Evolutionary conservation across 2,888 invertebrate genomes (phyloP), one percentile per base, ranked within the genome.

Genomic region (Himalopsyche anomala): DNA sequence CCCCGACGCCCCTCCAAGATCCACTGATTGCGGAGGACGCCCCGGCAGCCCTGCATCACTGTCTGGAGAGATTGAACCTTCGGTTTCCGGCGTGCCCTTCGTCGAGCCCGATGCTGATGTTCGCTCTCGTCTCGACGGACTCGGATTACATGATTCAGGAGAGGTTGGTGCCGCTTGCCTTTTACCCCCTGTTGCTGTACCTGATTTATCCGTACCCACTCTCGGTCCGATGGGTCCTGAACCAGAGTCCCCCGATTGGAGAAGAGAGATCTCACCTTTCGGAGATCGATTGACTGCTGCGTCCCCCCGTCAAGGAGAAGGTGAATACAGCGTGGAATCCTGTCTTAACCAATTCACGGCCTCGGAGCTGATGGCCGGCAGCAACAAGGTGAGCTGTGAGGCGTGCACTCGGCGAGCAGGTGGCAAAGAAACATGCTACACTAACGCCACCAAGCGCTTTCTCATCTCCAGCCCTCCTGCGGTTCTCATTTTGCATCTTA

Each of bases 271-370:
- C 89, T 84, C 91, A 69, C 91, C 91, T 5, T 91, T 91, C 89
- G 90, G 91, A 79, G 87, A 87, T 56, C 91, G 92, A 1, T 91
- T 91, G 89, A 93, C 93, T 74, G 94, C 94, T 1, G 92, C 95
- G 5, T 94, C 95, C 2, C 94, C 95, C 0, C 94, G 96, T 28
- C 96, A 96, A 90, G 95, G 95, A 89, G 96, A 96, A 85, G 96
- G 96, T 74, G 97, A 97, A 89, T 96, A 96, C 91, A 96, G 97
- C 38, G 95, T 99, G 83, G 96, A 96, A 89, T 97, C 98, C 0
- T 99, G 98, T 91, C 94, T 99, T 84, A 96, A 97, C 90, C 97
- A 98, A 91, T 99, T 99, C 92, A 99, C 98, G 0, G 96, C 96
- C 0, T 94, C 97, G 19, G 99, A 99, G 91, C 92, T 98, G 36